phyloP scores from a whole-genome alignment of 1,140 invertebrate species.

The Condylostylus longicornis region DNA sequence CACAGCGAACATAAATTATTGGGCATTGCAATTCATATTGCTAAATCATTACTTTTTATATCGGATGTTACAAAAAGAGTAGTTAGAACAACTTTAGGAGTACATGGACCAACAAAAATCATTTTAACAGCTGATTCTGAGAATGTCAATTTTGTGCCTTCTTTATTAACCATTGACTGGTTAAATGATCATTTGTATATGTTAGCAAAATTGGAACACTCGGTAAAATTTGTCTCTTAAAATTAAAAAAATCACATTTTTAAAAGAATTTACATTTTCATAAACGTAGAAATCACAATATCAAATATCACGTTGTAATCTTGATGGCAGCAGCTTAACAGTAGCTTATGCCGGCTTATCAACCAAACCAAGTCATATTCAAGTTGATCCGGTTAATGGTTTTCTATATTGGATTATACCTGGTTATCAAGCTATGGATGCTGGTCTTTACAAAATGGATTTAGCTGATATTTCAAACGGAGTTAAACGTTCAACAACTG shows the following conservation, averaged over 20 bases:
- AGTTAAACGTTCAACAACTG: constrained; percentile 41
- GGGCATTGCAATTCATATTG: constrained; percentile 60
- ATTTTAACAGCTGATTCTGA: constrained; percentile 11
- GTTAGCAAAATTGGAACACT: constrained; percentile 41
- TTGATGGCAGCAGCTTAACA: constrained; percentile 50
- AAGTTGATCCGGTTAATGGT: constrained; percentile 86
- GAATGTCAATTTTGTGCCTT: constrained; percentile 31
- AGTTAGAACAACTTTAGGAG: constrained; percentile 30
- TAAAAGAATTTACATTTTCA: neutral
- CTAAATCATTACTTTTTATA: constrained; percentile 52
- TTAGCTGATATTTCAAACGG: constrained; percentile 54
- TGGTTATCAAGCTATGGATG: constrained; percentile 32
- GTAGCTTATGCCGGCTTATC: constrained; percentile 50
- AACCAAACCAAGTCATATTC: constrained; percentile 54
- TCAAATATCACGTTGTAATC: constrained; percentile 57
- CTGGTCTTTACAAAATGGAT: constrained; percentile 60
- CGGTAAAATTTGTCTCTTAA: neutral
- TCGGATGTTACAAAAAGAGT: constrained; percentile 37
- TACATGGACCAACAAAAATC: constrained; percentile 16
- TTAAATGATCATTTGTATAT: constrained; percentile 68
- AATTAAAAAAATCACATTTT: neutral
- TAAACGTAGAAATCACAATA: too few species aligned
- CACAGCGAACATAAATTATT: constrained; percentile 10
- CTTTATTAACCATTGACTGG: constrained; percentile 72
- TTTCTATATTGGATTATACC: constrained; percentile 67